phyloP scores from a whole-genome alignment of 2,113 vertebrate species.

The Salvelinus alpinus region DNA sequence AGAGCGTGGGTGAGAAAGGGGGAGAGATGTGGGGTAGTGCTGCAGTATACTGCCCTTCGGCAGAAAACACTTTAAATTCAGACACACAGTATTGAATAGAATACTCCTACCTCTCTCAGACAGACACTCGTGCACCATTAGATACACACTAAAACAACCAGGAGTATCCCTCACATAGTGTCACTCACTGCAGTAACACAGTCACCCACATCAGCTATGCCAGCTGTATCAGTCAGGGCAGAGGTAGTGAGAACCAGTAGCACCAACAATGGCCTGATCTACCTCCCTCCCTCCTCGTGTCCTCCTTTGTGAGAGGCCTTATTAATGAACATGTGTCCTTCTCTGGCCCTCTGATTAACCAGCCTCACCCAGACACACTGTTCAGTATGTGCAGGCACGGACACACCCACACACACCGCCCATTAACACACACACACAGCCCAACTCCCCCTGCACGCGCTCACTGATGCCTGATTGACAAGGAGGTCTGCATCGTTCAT shows the following conservation, averaged over 20 bases:
- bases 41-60: constrained; percentile 19
- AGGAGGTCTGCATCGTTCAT: constrained; percentile 51
- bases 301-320: constrained; percentile 53
- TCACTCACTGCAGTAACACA: neutral
- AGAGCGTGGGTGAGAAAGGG: neutral
- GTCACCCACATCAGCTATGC: constrained; percentile 9
- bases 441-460: constrained; percentile 27
- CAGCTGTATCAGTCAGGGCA: constrained; percentile 16
- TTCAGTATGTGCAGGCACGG: constrained; percentile 35
- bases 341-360: constrained; percentile 60
- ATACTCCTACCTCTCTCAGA: neutral
- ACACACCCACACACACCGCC: constrained; percentile 29
- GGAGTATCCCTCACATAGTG: neutral
- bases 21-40: constrained; percentile 5
- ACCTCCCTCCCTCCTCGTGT: constrained; percentile 51
- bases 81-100: neutral
- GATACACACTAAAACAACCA: neutral
- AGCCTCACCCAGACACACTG: constrained; percentile 43
- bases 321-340: constrained; percentile 70
- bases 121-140: neutral
- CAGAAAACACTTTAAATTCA: constrained; percentile 10
- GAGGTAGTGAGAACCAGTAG: constrained; percentile 47
- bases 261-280: constrained; percentile 36
- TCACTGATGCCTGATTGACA: constrained; percentile 50
- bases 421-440: constrained; percentile 34